Evolutionary conservation across 2,113 vertebrate genomes (phyloP), one percentile per base, ranked within the genome.

Genomic region (Heterochromis multidens): DNA sequence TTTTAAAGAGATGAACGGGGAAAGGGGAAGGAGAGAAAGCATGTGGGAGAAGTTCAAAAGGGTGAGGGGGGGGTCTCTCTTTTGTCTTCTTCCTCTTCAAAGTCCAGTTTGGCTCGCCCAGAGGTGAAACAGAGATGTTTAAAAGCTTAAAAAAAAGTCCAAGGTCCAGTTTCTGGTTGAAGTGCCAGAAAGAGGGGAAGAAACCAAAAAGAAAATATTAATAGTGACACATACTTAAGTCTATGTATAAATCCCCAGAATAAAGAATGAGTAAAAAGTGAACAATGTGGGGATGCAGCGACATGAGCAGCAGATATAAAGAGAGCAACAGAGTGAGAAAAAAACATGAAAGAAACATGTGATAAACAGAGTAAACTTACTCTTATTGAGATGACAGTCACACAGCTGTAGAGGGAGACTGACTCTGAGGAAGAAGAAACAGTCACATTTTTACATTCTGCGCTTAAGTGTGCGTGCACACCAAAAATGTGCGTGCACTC

Each of bases 321-420:
- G 29, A 37, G 82, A 77, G 49, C 8, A 78, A 21, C 23, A 19
- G 27, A 60, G 25, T 14, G 27, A 13, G 25, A 23, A n/a, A 33
- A 25, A 12, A 35, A 27, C 31, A 52, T 46, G 29, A 57, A 80
- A 25, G 70, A 62, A 63, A 79, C 46, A 12, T 60, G 60, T 27
- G 31, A 79, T 54, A 76, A 80, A 77, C 10, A 16, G 59, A 80
- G 72, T 57, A 54, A 89, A 91, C 93, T 91, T 77, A 93, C 92
- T 80, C 17, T 63, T 19, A 10, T 59, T 88, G 81, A 77, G 85
- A 81, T 88, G 90, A 56, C 58, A 19, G 84, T 80, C 89, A 95
- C 81, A 95, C 94, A 12, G 94, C 94, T 27, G 94, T 95, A 11
- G 94, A 95, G 40, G 94, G 94, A 52, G 93, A 94, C 65, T 92